Base-by-base conservation (phyloP, 2,888 invertebrate species). In the Stomorhina lunata region DNA sequence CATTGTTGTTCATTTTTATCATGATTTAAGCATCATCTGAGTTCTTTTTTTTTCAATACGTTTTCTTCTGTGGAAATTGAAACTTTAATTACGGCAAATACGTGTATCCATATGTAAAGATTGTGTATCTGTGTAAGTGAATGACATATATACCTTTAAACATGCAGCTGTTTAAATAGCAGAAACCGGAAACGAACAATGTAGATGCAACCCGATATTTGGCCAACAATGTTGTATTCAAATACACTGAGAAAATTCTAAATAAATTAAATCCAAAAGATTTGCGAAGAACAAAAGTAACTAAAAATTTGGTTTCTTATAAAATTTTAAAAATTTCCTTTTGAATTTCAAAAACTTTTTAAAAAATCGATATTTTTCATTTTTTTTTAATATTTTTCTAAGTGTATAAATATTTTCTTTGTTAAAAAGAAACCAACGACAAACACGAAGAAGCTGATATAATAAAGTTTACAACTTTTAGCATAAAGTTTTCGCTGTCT, bases 61-160 rank as follows among this genome's bases (percentile, higher is more conserved):
- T 9, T 57, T 32, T 17, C n/a, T n/a, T 63, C 59, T 10, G 32
- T 65, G 75, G 75, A 82, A 82, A 82, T 82, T 82, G 79, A 76
- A 82, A 82, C 82, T 79, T 79, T 82, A 82, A 82, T 82, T 82
- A 79, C 66, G 66, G 69, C 71, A 76, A 75, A 63, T 63, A 72
- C 71, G 65, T 79, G 79, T 65, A 29, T 40, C 50, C 6, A 59
- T n/a, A 43, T 59, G n/a, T 68, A 37, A 48, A 9, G 48, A 37
- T 12, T 61, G 57, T n/a, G 10, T 17, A 4, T 27, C 4, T 32
- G 37, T 40, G 25, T 32, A 6, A 15, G 17, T 37, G 48, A 50
- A 37, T 12, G n/a, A 27, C 20, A 37, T 55, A 48, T 22, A 29
- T 32, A 1, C 9, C 10, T 17, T n/a, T n/a, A n/a, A n/a, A 4